Base-by-base conservation (phyloP, 2,113 vertebrate species). In the Semicossyphus pulcher region DNA sequence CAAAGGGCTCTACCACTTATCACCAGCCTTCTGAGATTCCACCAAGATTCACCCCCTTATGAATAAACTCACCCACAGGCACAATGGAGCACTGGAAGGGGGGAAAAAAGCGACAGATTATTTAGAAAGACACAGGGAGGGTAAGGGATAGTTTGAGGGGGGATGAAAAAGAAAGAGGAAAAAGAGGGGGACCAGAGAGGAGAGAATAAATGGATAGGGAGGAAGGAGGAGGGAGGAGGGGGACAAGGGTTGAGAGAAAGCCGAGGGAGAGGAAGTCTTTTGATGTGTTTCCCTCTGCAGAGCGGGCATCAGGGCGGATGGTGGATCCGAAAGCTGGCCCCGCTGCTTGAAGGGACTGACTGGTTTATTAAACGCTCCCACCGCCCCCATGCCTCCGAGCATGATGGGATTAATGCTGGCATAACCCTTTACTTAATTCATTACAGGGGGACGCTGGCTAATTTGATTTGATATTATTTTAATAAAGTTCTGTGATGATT, bases 401-500 rank as follows among this genome's bases (percentile, higher is more conserved):
- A 94, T 96, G 95, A 96, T 95, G 95, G 97, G 96, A 98, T 99
- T 99, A 99, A 99, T 98, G 96, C 97, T 96, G 96, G 95, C 96
- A 96, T 97, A 98, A 98, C 96, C 97, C 97, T 97, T 98, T 97
- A 98, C 97, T 98, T 97, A 99, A 98, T 98, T 98, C 96, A 98
- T 99, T 99, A 97, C 96, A 96, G 96, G 94, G 95, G 97, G 95
- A 96, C 94, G 96, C 78, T 45, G 93, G 96, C 96, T 99, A 99
- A 99, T 98, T 99, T 98, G 97, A 99, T 99, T 98, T 98, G 97
- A 98, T 98, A 98, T 98, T 98, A 97, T 98, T 99, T 98, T 99
- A 99, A 98, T 98, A 98, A 97, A 97, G 72, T 97, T 98, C 97
- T 97, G 96, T 97, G 76, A 97, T 99, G 76, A 99, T 99, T 97